phyloP scores from a whole-genome alignment of 2,797 vertebrate species.

The Enteromius fasciolatus region DNA sequence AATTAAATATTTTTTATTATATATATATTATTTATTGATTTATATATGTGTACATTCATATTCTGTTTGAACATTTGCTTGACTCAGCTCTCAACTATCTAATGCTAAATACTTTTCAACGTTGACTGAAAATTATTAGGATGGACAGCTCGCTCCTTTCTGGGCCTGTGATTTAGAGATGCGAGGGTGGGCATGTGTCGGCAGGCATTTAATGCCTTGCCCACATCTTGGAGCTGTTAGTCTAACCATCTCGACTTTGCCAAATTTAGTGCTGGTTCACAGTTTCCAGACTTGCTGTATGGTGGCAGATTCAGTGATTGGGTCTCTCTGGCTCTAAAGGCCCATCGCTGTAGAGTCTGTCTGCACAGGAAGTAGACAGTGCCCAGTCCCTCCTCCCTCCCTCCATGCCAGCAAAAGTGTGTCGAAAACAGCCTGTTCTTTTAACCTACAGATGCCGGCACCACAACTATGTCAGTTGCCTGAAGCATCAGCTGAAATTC shows the following conservation, averaged over 20 bases:
- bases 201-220: not conserved
- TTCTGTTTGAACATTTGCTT: no score
- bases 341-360: constrained; percentile 33
- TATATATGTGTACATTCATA: not conserved
- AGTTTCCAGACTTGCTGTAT: constrained; percentile 42
- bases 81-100: no score
- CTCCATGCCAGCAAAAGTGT: constrained; percentile 8
- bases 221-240: constrained; percentile 35
- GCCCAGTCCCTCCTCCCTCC: constrained; percentile 3
- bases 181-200: not conserved
- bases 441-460: constrained; percentile 44
- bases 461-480: constrained; percentile 55
- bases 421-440: constrained; percentile 39
- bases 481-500: not conserved
- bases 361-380: constrained; percentile 39
- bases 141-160: not conserved
- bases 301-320: constrained; percentile 45
- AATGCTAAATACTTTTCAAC: not conserved
- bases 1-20: not conserved
- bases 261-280: constrained; percentile 48
- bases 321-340: constrained; percentile 56
- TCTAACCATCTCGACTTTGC: constrained; percentile 40
- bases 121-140: not conserved
- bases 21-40: not conserved
- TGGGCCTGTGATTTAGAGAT: not conserved